These are phyloP conservation scores for Macaca mulatta DNA, from an alignment of 2,113 vertebrate species.

Conservation along the genomic window DNA sequence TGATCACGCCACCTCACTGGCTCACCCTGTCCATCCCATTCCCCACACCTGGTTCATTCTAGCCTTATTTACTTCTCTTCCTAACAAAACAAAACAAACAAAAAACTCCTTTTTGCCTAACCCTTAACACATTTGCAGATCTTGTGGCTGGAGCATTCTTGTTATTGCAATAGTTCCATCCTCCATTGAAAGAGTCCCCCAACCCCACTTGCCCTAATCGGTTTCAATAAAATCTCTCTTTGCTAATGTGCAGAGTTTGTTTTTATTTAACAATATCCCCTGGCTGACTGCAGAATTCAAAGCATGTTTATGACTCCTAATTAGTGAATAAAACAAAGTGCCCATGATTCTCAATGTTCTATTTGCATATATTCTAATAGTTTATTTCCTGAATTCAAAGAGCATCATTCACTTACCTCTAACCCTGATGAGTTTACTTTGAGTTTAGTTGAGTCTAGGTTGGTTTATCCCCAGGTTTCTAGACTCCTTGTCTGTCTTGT, in stretches of 20 bases:
- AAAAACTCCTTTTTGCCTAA: not conserved
- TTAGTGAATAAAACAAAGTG: not conserved
- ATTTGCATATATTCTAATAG: not conserved
- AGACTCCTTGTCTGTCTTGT: not conserved
- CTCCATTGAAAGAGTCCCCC: not conserved
- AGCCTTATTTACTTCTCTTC: not conserved
- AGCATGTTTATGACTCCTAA: not conserved
- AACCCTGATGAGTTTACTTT: not conserved
- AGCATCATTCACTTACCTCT: not conserved
- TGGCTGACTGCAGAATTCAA: not conserved
- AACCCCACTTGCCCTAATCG: not conserved
- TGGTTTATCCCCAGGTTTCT: not conserved
- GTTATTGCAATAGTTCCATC: not conserved
- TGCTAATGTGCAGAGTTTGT: not conserved
- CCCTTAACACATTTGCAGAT: not conserved
- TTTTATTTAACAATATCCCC: not conserved
- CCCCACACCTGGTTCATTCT: not conserved
- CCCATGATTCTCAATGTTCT: not conserved
- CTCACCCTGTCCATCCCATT: not conserved
- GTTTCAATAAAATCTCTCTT: not conserved
- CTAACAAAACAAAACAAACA: not conserved
- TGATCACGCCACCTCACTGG: fast-evolving
- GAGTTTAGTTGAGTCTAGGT: not conserved
- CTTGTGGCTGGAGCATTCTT: not conserved
- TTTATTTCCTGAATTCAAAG: not conserved